Percentiles rank a stretch among this genome's conserved stretches.
These are phyloP conservation scores for Anadara kagoshimensis DNA, from an alignment of 1,140 invertebrate species.

Conservation along the genomic window DNA sequence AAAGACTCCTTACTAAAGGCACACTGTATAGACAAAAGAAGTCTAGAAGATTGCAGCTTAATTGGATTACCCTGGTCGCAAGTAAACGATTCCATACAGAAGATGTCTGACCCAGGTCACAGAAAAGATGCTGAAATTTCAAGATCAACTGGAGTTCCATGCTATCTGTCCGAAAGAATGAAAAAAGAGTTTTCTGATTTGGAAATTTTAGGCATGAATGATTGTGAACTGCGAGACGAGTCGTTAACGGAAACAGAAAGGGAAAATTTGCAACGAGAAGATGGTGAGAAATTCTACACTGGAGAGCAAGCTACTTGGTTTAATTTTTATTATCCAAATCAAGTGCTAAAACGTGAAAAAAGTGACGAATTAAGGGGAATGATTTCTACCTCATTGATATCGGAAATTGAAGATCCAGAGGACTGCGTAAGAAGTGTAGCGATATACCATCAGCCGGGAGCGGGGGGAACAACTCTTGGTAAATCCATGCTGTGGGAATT, in stretches of 20 bases:
- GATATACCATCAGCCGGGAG: conserved; percentile 58
- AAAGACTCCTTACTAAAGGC: conserved; percentile 36
- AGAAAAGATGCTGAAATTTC: conserved; percentile 32
- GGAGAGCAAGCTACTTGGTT: conserved; percentile 49
- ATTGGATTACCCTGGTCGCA: conserved; percentile 49
- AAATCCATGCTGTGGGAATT: conserved; percentile 56
- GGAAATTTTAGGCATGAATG: conserved; percentile 45
- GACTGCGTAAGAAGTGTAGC: conserved; percentile 35
- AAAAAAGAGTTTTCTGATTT: conserved; percentile 53
- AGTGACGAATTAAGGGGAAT: conserved; percentile 2
- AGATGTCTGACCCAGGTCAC: conserved; percentile 19
- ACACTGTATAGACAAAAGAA: conserved; percentile 28
- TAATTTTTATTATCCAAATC: conserved; percentile 53
- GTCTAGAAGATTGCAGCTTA: conserved; percentile 32
- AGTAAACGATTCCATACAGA: conserved; percentile 34
- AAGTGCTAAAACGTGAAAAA: conserved; percentile 49
- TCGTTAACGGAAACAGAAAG: conserved; percentile 16
- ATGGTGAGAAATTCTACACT: conserved; percentile 51
- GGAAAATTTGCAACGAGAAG: conserved; percentile 11
- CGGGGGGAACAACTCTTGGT: conserved; percentile 61
- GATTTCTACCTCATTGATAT: background rate
- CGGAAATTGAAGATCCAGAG: conserved; percentile 3
- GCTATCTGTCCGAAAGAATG: conserved; percentile 37
- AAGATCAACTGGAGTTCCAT: conserved; percentile 46
- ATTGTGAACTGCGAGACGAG: conserved; percentile 34